A percentile compares a stretch with the other conserved stretches of the same genome.
phyloP scores from a whole-genome alignment of 1,140 invertebrate genomes.

The Phortica variegata region DNA sequence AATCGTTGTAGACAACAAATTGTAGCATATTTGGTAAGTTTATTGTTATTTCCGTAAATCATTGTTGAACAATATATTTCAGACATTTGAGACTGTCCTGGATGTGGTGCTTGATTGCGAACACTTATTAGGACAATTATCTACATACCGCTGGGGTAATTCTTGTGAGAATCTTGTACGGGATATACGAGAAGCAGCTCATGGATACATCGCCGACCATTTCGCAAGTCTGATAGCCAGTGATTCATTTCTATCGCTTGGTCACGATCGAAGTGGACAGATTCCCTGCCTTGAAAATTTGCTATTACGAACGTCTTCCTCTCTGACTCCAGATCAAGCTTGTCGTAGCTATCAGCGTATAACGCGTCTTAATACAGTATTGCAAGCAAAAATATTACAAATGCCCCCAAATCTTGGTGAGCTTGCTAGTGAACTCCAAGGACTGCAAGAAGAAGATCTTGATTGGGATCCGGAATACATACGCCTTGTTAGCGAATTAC shows the following conservation, averaged over 20 bases:
- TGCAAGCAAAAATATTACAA: conserved; percentile 50
- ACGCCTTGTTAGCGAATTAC: conserved; percentile 52
- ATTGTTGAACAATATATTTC: neutral
- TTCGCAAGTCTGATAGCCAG: conserved; percentile 66
- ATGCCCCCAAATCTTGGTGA: conserved; percentile 49
- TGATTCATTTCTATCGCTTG: conserved; percentile 66
- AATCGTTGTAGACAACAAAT: conserved; percentile 81
- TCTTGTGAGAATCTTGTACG: conserved; percentile 67
- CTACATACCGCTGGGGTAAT: conserved; percentile 72
- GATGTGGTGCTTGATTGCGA: conserved; percentile 71
- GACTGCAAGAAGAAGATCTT: conserved; percentile 51
- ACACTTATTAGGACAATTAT: conserved; percentile 67
- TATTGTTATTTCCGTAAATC: neutral
- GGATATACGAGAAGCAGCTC: conserved; percentile 67
- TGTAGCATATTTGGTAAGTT: conserved; percentile 60
- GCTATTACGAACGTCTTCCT: conserved; percentile 65
- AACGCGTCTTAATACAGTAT: conserved; percentile 45
- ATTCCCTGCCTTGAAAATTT: conserved; percentile 68
- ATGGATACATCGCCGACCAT: conserved; percentile 67
- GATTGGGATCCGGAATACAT: conserved; percentile 57
- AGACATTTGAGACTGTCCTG: conserved; percentile 66
- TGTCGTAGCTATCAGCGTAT: conserved; percentile 66
- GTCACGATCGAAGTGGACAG: conserved; percentile 67
- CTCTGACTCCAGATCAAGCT: conserved; percentile 69
- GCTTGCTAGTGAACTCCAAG: conserved; percentile 44